A percentile compares a stretch with the other conserved stretches of the same genome.
Conservation (phyloP, 30 jellyfish, hydroid and myxozoan species). For the Chrysaora quinquecirrha region DNA sequence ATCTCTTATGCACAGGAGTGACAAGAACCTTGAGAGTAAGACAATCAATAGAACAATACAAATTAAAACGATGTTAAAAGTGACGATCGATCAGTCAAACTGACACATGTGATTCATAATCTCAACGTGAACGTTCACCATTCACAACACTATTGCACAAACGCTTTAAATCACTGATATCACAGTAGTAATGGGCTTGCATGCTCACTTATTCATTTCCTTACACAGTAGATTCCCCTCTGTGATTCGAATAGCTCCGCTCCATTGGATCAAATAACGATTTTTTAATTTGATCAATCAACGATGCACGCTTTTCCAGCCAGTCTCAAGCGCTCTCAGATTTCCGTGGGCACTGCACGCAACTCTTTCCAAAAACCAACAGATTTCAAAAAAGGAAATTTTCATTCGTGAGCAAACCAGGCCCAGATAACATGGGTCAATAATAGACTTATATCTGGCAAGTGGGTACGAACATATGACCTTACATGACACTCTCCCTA, state of each 20-base stretch:
- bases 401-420: no score
- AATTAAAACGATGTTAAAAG: no score
- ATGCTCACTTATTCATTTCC: constrained; percentile 1
- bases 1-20: no score
- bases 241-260: constrained; percentile 1
- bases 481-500: background rate
- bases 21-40: no score
- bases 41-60: no score
- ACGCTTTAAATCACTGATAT: background rate
- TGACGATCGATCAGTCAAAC: background rate
- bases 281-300: background rate
- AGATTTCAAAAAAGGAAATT: no score
- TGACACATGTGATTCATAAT: background rate
- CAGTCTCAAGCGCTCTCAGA: background rate
- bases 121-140: constrained; percentile 3
- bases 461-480: no score
- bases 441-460: no score
- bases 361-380: no score
- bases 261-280: background rate
- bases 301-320: background rate
- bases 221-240: background rate
- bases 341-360: background rate
- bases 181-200: background rate
- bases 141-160: background rate
- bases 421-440: no score